Evolutionary conservation across 1,140 invertebrate genomes (phyloP).

Genomic region (Caenorhabditis tropicalis): DNA sequence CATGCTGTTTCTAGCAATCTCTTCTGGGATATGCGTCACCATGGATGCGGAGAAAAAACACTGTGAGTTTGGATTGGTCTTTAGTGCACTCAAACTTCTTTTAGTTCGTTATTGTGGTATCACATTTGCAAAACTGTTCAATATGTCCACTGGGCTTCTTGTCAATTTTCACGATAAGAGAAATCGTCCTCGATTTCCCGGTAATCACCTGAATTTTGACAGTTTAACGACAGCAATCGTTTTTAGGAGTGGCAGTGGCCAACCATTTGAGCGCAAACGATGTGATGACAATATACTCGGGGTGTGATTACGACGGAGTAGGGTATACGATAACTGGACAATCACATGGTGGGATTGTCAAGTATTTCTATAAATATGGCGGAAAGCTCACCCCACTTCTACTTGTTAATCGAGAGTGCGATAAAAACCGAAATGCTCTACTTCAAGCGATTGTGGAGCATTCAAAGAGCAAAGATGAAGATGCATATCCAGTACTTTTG

Average conservation of each 20-base stretch:
- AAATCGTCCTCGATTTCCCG: slow-evolving; percentile 4
- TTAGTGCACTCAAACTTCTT: not conserved
- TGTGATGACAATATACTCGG: slow-evolving; percentile 51
- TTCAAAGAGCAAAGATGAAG: not conserved
- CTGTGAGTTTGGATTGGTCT: not conserved
- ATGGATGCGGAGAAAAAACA: not conserved
- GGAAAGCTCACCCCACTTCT: slow-evolving; percentile 42
- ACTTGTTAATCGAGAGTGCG: not conserved
- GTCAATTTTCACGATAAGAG: slow-evolving; percentile 8
- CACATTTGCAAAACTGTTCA: slow-evolving; percentile 1
- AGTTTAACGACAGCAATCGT: not conserved
- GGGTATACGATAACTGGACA: slow-evolving; percentile 58
- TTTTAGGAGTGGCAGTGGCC: slow-evolving; percentile 54
- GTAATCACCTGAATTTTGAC: not conserved
- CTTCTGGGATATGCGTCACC: not conserved
- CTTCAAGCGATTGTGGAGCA: not conserved
- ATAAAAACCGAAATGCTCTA: not conserved
- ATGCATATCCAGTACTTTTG: slow-evolving; percentile 50
- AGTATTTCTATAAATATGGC: slow-evolving; percentile 48
- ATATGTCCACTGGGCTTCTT: not conserved
- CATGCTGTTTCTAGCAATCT: not conserved
- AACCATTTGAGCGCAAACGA: slow-evolving; percentile 58
- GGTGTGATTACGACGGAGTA: slow-evolving; percentile 51
- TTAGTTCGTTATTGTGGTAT: not conserved
- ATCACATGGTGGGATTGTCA: slow-evolving; percentile 51